phyloP scores from a whole-genome alignment of 2,888 invertebrate species.

The Pecten maximus region DNA sequence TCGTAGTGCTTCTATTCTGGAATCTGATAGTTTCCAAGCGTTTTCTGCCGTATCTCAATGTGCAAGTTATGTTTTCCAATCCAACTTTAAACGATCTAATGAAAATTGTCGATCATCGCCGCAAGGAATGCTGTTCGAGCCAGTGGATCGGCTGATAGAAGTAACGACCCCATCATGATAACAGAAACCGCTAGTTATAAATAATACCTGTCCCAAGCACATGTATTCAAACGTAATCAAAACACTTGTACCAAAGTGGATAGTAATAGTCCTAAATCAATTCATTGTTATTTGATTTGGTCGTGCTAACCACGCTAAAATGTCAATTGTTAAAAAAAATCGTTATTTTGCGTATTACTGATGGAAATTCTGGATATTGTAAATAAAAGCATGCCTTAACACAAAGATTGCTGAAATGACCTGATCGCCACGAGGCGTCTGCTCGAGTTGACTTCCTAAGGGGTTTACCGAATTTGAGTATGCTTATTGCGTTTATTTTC shows the following conservation, averaged over 20 bases:
- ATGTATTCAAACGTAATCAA: not conserved
- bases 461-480: too few species aligned
- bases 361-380: too few species aligned
- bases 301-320: too few species aligned
- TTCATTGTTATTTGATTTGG: too few species aligned
- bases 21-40: not conserved
- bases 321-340: too few species aligned
- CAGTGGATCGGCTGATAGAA: not conserved
- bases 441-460: too few species aligned
- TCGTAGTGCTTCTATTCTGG: not conserved
- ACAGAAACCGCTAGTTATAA: not conserved
- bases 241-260: not conserved
- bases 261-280: not conserved
- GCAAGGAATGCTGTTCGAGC: not conserved
- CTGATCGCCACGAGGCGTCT: too few species aligned
- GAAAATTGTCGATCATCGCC: not conserved
- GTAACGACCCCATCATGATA: not conserved
- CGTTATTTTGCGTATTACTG: too few species aligned
- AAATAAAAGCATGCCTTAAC: too few species aligned
- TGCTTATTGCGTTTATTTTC: too few species aligned
- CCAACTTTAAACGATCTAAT: not conserved
- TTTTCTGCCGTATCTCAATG: not conserved
- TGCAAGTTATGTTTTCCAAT: conserved; percentile 8
- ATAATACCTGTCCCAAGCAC: not conserved
- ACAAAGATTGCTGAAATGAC: too few species aligned